A percentile compares a stretch with the other conserved stretches of the same genome.
These are phyloP conservation scores for Chrysomela aeneicollis DNA, from an alignment of 2,888 invertebrate genomes.

Conservation along the genomic window DNA sequence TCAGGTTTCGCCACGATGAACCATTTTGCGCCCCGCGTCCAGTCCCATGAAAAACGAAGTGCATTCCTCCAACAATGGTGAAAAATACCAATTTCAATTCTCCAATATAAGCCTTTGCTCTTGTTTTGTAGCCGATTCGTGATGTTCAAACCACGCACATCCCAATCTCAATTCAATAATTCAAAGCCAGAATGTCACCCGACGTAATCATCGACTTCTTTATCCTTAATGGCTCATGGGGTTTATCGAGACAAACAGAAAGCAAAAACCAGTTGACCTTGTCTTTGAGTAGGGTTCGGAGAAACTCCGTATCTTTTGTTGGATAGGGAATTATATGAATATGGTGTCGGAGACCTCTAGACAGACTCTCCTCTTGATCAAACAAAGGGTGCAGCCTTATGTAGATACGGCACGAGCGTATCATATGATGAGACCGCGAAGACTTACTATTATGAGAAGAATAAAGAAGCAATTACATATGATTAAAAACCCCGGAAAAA, in stretches of 20 bases:
- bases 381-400: conserved; percentile 23
- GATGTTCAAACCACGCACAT: no score
- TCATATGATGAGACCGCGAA: conserved; percentile 15
- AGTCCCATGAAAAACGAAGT: no score
- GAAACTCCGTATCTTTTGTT: neutral
- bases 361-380: conserved; percentile 14
- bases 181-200: neutral
- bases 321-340: neutral
- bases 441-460: neutral
- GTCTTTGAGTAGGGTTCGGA: neutral
- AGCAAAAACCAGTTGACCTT: conserved; percentile 12
- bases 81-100: no score
- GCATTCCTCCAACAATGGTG: no score
- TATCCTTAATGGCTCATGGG: neutral
- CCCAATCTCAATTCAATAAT: conserved; percentile 11
- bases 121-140: no score
- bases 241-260: conserved; percentile 13
- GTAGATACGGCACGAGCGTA: conserved; percentile 20
- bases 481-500: no score
- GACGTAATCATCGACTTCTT: conserved; percentile 4
- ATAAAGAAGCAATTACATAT: no score
- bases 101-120: no score
- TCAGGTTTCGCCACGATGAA: no score
- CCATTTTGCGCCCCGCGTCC: no score
- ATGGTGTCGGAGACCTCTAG: conserved; percentile 18